A percentile compares a stretch with the other conserved stretches of the same genome.
phyloP scores from a whole-genome alignment of 2,888 invertebrate genomes.

The Diachrysia chrysitis region DNA sequence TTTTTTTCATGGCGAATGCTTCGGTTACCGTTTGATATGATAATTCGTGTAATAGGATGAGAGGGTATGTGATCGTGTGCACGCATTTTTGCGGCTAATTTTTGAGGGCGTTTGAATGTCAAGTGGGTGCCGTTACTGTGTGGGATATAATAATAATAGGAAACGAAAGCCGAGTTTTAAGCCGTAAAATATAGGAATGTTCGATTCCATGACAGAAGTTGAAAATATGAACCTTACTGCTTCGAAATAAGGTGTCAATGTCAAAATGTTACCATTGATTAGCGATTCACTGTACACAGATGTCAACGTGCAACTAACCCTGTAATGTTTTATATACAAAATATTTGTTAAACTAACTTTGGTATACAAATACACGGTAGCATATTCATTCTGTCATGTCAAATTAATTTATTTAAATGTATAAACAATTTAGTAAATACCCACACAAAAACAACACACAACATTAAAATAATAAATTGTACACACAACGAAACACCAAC shows the following conservation, averaged over 20 bases:
- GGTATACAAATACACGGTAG: neutral
- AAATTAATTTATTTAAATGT: slow-evolving; percentile 5
- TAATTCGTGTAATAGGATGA: slow-evolving; percentile 85
- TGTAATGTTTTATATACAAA: no score
- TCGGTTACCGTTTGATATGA: slow-evolving; percentile 86
- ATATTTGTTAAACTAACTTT: no score
- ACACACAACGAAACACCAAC: slow-evolving; percentile 41
- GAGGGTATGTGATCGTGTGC: slow-evolving; percentile 74
- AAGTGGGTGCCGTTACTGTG: slow-evolving; percentile 36
- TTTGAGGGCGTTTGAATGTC: slow-evolving; percentile 62
- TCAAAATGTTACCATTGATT: neutral
- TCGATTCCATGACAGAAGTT: neutral
- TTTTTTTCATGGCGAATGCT: slow-evolving; percentile 79
- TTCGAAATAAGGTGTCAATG: neutral
- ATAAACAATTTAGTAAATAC: slow-evolving; percentile 16
- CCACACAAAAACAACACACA: slow-evolving; percentile 13
- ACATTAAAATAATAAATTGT: slow-evolving; percentile 37
- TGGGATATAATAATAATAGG: slow-evolving; percentile 38
- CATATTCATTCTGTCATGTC: neutral
- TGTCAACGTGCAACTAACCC: neutral
- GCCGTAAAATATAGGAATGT: neutral
- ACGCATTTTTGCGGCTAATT: slow-evolving; percentile 78
- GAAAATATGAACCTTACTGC: neutral
- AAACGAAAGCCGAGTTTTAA: slow-evolving; percentile 16
- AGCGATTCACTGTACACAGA: no score